Evolutionary conservation across 2,797 vertebrate species (phyloP).

Genomic region (Lacerta viridis): DNA sequence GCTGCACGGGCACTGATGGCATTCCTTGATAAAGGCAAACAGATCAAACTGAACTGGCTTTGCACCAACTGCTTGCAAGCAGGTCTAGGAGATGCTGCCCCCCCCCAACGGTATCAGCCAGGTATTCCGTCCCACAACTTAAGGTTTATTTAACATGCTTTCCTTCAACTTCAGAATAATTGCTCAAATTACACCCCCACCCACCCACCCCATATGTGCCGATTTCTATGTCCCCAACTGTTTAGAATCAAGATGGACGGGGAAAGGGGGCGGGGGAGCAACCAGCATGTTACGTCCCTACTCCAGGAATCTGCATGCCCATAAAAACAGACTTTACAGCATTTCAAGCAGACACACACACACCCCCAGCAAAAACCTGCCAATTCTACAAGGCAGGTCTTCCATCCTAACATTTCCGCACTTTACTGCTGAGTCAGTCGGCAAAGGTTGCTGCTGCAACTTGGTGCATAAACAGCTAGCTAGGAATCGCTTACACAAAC

Average conservation of each 20-base stretch:
- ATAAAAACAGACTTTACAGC: not conserved
- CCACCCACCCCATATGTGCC: not conserved
- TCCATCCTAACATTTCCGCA: not conserved
- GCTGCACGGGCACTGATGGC: not conserved
- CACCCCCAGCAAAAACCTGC: not conserved
- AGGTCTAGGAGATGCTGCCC: not conserved
- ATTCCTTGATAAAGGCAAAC: not conserved
- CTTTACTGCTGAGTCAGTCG: not conserved
- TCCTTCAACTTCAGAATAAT: not conserved
- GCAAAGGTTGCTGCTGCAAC: not conserved
- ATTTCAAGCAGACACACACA: not conserved
- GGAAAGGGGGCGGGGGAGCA: accelerated
- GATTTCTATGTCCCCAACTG: not conserved
- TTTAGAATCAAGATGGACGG: not conserved
- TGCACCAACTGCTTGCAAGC: not conserved
- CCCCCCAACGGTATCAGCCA: not conserved
- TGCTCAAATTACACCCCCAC: not conserved
- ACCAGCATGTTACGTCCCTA: not conserved
- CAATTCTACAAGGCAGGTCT: not conserved
- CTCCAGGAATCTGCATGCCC: not conserved
- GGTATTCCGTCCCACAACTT: not conserved
- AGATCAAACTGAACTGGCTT: not conserved
- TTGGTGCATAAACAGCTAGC: accelerated
- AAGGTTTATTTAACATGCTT: not conserved
- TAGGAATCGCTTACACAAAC: not conserved